Evolutionary conservation across 2,888 invertebrate species (phyloP), one percentile per base, ranked within the genome.

Genomic region (Adela reaumurella): DNA sequence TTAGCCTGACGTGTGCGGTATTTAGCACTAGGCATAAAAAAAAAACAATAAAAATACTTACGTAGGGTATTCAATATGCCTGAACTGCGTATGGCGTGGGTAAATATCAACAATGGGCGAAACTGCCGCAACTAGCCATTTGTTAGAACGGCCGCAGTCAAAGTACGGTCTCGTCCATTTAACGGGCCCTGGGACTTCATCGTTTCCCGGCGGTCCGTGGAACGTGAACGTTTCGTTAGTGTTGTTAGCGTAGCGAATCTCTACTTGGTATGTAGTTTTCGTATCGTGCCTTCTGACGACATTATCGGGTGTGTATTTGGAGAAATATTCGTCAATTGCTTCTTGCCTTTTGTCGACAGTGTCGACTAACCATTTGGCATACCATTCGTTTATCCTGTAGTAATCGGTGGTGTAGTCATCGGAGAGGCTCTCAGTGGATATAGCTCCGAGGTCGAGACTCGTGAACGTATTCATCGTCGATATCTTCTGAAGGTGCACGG

Each of bases 151-250:
- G 4, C 92, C 94, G 66, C 97, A 98, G 77, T 98, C 97, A 67
- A 94, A 98, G 67, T 97, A 98, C 0, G 97, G 97, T 50, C 89
- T 82, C 0, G 94, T 95, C 88, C 93, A 97, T 65, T 92, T 89
- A 0, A 98, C 92, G 14, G 97, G 97, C 1, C 97, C 94, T 2
- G 91, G 92, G 59, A 82, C 83, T 81, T 95, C 95, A 70, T 94
- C 94, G 55, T 92, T 90, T 42, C 92, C 94, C 45, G 89, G 92
- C 8, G 95, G 95, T 45, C 95, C 95, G 54, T 95, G 95, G 72
- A 94, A 96, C n/a, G 93, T 92, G 63, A 89, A 93, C n/a, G 94
- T 95, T 67, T 94, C 94, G 70, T 95, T 95, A 1, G 94, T 95
- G 62, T 94, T 94, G 67, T 95, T 95, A 0, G 94, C 89, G 72